Evolutionary conservation across 2,888 invertebrate genomes (phyloP).

Genomic region (Cantharis lateralis): DNA sequence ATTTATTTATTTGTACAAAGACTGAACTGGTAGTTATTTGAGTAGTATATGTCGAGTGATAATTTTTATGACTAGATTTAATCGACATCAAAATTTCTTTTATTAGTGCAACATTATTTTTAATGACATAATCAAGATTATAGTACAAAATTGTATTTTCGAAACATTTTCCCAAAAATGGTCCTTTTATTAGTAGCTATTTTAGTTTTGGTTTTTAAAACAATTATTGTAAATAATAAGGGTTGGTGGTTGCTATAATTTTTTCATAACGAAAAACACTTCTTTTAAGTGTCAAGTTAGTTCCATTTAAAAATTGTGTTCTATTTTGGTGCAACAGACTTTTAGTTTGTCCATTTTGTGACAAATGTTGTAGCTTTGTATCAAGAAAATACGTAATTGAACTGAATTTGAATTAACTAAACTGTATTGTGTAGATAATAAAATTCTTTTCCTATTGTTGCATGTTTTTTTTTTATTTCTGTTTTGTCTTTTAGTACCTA

Average conservation of each 20-base stretch:
- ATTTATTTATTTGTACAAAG: neutral
- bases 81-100: neutral
- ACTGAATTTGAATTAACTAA: conserved; percentile 33
- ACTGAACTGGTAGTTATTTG: neutral
- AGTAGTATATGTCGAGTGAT: neutral
- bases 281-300: conserved; percentile 17
- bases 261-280: neutral
- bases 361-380: conserved; percentile 31
- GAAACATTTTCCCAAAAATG: neutral
- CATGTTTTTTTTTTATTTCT: conserved; percentile 9
- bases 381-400: conserved; percentile 29
- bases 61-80: neutral
- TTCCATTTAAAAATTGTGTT: conserved; percentile 25
- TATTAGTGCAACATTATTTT: neutral
- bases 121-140: neutral
- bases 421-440: conserved; percentile 30
- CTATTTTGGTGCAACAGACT: conserved; percentile 24
- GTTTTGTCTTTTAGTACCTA: neutral
- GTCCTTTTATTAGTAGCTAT: neutral
- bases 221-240: neutral
- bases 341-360: conserved; percentile 27
- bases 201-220: neutral
- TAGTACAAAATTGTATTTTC: neutral
- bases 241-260: neutral
- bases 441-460: conserved; percentile 27